These are phyloP conservation scores for Stramonita haemastoma DNA, from an alignment of 2,888 invertebrate species.

Conservation along the genomic window DNA sequence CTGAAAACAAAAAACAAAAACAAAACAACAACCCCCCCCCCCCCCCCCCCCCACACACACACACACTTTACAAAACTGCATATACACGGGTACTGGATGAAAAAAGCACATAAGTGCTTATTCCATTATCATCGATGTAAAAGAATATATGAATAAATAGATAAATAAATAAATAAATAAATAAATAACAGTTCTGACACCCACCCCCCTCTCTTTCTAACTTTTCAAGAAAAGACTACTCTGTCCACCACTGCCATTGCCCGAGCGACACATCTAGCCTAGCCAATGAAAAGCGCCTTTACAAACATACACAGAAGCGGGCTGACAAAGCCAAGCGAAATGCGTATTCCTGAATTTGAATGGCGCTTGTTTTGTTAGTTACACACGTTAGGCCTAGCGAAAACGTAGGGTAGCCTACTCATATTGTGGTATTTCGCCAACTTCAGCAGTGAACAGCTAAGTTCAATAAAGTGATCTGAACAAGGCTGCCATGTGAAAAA, in stretches of 20 bases:
- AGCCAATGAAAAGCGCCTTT: neutral
- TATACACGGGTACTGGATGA: no score
- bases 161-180: no score
- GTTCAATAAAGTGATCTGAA: neutral
- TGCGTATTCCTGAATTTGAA: constrained; percentile 49
- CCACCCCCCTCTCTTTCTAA: neutral
- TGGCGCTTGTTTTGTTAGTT: constrained; percentile 5
- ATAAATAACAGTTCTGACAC: no score
- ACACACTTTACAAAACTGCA: no score
- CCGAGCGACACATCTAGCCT: neutral
- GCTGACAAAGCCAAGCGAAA: constrained; percentile 44
- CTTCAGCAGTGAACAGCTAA: neutral
- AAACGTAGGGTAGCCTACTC: neutral
- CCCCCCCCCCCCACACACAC: no score
- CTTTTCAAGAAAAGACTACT: neutral
- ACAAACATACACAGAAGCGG: neutral
- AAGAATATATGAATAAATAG: no score
- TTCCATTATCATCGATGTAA: no score
- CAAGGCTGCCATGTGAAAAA: neutral
- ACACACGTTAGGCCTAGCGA: neutral
- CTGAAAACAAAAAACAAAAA: no score
- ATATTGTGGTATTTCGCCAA: neutral
- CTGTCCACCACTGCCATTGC: neutral
- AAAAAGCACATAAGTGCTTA: no score
- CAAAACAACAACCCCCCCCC: no score